Evolutionary conservation across 2,113 vertebrate genomes (phyloP).

Genomic region (Clarias magur): DNA sequence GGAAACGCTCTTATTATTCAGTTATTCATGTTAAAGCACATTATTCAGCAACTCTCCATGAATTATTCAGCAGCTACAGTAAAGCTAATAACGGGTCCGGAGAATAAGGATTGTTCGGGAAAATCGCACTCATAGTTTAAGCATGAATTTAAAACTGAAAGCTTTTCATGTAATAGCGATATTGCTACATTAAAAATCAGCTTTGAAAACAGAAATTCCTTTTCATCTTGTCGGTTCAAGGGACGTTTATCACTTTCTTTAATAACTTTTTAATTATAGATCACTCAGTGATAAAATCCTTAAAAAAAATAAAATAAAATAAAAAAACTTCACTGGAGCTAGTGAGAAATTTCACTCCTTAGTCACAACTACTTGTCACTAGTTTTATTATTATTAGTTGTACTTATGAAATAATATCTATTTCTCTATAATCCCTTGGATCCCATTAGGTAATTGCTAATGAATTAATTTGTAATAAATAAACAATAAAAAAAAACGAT

Average conservation of each 20-base stretch:
- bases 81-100: not conserved
- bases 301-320: no score
- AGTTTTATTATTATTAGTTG: no score
- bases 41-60: not conserved
- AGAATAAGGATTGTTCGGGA: not conserved
- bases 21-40: not conserved
- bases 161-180: not conserved
- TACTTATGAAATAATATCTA: not conserved
- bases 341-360: not conserved
- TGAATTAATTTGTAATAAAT: not conserved
- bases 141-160: not conserved
- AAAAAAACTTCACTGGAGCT: not conserved
- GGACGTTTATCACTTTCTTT: not conserved
- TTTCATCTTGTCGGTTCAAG: not conserved
- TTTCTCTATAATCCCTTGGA: not conserved
- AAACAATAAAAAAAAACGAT: not conserved
- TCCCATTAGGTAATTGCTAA: not conserved
- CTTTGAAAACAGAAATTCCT: not conserved
- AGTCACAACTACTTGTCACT: not conserved
- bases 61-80: not conserved
- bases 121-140: not conserved
- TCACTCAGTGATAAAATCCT: not conserved
- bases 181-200: not conserved
- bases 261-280: not conserved
- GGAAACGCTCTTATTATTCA: not conserved